These are phyloP conservation scores for Gyrodactylus salaris DNA, from an alignment of 1,140 invertebrate species.

Conservation along the genomic window DNA sequence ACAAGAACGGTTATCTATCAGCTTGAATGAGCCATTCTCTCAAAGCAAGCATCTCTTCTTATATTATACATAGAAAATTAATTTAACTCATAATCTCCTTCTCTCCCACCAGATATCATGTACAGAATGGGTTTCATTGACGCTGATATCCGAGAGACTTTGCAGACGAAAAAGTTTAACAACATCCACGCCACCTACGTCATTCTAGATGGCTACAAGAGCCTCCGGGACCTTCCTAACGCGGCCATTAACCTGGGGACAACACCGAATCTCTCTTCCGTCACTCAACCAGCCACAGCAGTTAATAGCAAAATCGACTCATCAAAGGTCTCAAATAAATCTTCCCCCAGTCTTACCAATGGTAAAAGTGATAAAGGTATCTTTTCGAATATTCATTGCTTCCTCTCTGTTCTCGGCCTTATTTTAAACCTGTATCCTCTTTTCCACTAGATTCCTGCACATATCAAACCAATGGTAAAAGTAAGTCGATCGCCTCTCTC, in stretches of 20 bases:
- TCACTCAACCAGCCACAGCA: too few species aligned
- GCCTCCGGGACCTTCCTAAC: neutral
- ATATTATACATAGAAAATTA: neutral
- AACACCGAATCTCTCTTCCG: neutral
- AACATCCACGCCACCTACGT: slow-evolving; percentile 6
- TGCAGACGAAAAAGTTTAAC: slow-evolving; percentile 4
- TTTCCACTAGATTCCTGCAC: too few species aligned
- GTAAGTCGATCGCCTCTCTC: too few species aligned
- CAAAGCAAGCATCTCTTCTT: too few species aligned
- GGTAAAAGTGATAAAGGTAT: too few species aligned
- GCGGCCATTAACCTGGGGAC: neutral
- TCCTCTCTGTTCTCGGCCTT: too few species aligned
- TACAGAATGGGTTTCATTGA: neutral
- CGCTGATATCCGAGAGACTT: slow-evolving; percentile 1
- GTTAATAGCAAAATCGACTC: neutral
- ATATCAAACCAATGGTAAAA: too few species aligned
- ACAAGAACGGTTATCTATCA: too few species aligned
- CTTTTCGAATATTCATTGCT: too few species aligned
- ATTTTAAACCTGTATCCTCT: too few species aligned
- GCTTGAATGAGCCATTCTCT: too few species aligned
- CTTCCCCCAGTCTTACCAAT: neutral
- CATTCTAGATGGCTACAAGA: neutral
- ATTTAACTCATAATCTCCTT: too few species aligned
- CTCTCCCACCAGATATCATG: slow-evolving; percentile 6
- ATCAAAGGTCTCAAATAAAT: neutral